Conservation (phyloP, 2,888 invertebrate species). For the Agapostemon virescens region DNA sequence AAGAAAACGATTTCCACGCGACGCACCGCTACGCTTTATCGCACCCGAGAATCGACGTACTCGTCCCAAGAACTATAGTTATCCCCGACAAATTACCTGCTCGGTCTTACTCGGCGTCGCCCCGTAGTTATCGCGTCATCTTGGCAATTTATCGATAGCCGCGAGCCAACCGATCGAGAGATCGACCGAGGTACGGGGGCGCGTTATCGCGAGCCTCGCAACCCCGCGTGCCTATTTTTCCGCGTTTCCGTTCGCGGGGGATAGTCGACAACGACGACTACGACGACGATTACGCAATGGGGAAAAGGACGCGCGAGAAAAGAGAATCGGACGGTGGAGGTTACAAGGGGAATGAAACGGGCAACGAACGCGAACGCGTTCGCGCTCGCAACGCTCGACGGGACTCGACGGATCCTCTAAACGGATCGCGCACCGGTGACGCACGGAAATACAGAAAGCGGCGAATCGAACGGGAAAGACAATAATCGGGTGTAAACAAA, state of each 20-base stretch:
- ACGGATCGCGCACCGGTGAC: conserved; percentile 37
- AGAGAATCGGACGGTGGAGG: neutral
- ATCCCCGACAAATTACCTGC: conserved; percentile 56
- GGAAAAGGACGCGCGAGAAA: neutral
- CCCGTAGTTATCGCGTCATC: conserved; percentile 62
- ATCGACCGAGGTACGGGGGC: conserved; percentile 38
- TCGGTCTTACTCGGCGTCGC: conserved; percentile 52
- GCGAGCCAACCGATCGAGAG: conserved; percentile 44
- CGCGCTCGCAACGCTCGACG: neutral
- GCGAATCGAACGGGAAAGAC: conserved; percentile 59
- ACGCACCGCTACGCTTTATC: conserved; percentile 40
- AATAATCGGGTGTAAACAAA: conserved; percentile 65
- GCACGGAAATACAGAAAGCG: conserved; percentile 50
- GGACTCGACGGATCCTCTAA: conserved; percentile 36
- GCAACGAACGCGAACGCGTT: no score
- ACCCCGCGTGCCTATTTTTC: conserved; percentile 12
- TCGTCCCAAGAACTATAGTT: conserved; percentile 43
- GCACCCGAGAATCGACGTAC: conserved; percentile 29
- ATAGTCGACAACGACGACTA: neutral
- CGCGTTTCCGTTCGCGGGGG: neutral
- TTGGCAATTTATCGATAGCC: conserved; percentile 60
- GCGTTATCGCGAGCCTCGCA: neutral
- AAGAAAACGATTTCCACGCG: conserved; percentile 23
- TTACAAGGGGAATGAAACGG: neutral
- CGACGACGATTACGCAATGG: neutral